Percentiles rank a stretch among this genome's conserved stretches.
Conservation (phyloP, 2,797 vertebrate genomes). For the Crocidura indochinensis region DNA sequence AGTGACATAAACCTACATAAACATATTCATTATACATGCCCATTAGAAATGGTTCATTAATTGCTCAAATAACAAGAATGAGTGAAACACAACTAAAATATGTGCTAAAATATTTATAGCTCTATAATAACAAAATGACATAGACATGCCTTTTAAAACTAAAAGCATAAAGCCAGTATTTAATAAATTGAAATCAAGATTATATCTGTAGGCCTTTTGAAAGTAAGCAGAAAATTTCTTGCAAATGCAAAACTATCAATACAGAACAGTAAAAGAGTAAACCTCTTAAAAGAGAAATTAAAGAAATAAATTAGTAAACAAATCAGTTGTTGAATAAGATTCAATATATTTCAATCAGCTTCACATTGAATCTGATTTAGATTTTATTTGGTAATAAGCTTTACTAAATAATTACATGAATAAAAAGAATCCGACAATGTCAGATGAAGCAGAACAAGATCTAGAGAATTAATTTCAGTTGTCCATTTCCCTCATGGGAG, state of each 20-base stretch:
- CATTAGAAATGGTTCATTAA: not conserved
- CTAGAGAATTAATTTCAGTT: not conserved
- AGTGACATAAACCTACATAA: slow-evolving; percentile 26
- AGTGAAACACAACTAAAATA: slow-evolving; percentile 27
- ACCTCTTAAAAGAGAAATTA: slow-evolving; percentile 4
- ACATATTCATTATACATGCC: slow-evolving; percentile 19
- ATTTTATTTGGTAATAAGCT: slow-evolving; percentile 6
- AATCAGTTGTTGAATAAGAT: not conserved
- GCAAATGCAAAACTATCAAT: not conserved
- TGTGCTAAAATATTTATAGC: slow-evolving; percentile 18
- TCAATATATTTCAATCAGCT: not conserved
- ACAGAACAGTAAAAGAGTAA: not conserved
- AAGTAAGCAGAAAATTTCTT: slow-evolving; percentile 48
- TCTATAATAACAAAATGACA: slow-evolving; percentile 38
- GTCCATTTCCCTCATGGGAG: not conserved
- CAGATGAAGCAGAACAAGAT: not conserved
- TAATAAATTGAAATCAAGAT: slow-evolving; percentile 28
- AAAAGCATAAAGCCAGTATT: slow-evolving; percentile 10
- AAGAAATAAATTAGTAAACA: not conserved
- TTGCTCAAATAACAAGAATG: slow-evolving; percentile 26
- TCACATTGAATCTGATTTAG: not conserved
- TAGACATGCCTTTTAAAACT: not conserved
- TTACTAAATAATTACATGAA: slow-evolving; percentile 24
- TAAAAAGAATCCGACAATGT: not conserved
- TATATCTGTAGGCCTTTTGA: not conserved